These are phyloP conservation scores for Pogonocherus hispidulus DNA, from an alignment of 2,888 invertebrate genomes.

Conservation along the genomic window DNA sequence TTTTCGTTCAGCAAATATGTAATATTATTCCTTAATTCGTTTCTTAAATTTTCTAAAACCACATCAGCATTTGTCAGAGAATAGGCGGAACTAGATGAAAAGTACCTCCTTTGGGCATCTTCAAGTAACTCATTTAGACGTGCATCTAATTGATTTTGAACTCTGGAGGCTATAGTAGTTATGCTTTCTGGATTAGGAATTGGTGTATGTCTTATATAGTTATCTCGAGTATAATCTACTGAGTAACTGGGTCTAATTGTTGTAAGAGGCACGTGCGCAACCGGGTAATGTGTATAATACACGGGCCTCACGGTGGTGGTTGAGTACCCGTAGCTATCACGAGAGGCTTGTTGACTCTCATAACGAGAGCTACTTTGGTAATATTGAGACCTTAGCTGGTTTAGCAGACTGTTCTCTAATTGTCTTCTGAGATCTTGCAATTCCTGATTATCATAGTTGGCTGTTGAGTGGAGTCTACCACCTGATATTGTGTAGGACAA, in stretches of 20 bases:
- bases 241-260: slow-evolving; percentile 45
- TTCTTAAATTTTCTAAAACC: slow-evolving; percentile 58
- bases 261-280: slow-evolving; percentile 37
- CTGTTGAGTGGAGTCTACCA: slow-evolving; percentile 55
- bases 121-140: slow-evolving; percentile 59
- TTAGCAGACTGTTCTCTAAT: slow-evolving; percentile 59
- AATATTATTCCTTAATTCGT: slow-evolving; percentile 61
- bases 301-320: slow-evolving; percentile 6
- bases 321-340: slow-evolving; percentile 31
- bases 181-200: slow-evolving; percentile 57
- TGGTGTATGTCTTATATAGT: slow-evolving; percentile 50
- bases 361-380: slow-evolving; percentile 18
- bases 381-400: slow-evolving; percentile 54
- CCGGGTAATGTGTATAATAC: slow-evolving; percentile 18
- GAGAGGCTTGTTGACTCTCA: not conserved
- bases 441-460: slow-evolving; percentile 62
- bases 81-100: slow-evolving; percentile 47
- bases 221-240: slow-evolving; percentile 28
- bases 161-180: slow-evolving; percentile 59
- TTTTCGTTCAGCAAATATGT: slow-evolving; percentile 61
- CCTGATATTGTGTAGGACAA: slow-evolving; percentile 56
- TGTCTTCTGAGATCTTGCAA: slow-evolving; percentile 59
- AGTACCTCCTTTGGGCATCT: slow-evolving; percentile 54
- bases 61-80: slow-evolving; percentile 53
- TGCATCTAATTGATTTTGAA: slow-evolving; percentile 60